Evolutionary conservation across 2,797 vertebrate species (phyloP).

Genomic region (Rhincodon typus): DNA sequence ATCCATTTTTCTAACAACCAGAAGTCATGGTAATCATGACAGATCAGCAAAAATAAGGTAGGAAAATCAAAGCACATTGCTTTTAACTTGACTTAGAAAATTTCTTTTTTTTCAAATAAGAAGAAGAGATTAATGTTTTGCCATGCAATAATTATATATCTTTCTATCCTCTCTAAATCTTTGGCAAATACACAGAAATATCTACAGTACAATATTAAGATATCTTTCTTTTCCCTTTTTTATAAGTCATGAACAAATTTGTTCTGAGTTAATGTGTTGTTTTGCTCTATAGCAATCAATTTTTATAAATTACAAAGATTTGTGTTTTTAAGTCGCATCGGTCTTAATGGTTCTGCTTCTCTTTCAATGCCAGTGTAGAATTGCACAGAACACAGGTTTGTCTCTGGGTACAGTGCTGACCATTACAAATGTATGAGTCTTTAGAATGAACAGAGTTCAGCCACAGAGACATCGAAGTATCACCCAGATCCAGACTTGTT

Average conservation of each 20-base stretch:
- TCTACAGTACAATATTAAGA: background rate
- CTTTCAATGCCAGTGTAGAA: background rate
- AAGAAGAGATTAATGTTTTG: background rate
- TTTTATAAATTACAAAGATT: background rate
- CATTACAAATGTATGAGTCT: too few relatives aligned
- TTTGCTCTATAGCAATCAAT: background rate
- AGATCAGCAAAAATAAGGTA: background rate
- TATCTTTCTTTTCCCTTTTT: background rate
- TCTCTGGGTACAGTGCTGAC: background rate
- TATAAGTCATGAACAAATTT: background rate
- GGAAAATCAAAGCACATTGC: background rate
- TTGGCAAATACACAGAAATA: background rate
- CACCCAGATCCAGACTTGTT: background rate
- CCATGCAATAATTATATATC: background rate
- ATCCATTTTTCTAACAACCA: background rate
- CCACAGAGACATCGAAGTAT: background rate
- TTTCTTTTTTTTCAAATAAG: background rate
- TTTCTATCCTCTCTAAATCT: background rate
- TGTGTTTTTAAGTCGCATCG: background rate
- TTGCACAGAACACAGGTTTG: background rate
- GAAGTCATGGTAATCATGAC: background rate
- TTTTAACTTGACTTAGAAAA: background rate
- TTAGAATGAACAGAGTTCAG: too few relatives aligned
- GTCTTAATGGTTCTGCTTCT: background rate
- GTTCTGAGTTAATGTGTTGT: background rate